Evolutionary conservation across 2,888 invertebrate species (phyloP), one percentile per base, ranked within the genome.

Genomic region (Cheilosia grossa): DNA sequence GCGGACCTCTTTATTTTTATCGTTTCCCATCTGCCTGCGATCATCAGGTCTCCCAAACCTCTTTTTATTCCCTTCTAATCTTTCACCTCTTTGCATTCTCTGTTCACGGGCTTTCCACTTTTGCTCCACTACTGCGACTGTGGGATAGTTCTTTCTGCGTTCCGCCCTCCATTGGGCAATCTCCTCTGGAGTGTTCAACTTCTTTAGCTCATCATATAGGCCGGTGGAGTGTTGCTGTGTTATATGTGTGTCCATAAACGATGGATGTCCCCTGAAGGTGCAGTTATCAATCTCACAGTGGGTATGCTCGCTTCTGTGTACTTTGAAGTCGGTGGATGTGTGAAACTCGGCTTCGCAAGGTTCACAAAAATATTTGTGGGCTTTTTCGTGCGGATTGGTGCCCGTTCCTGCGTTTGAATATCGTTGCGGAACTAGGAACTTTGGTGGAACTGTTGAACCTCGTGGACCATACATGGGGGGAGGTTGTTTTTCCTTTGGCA

Each of bases 221-320:
- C 97, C 98, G n/a, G 95, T 94, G 6, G 94, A 93, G 91, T 98
- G 98, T 92, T 97, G 96, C 93, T 96, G 95, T 90, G 94, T 93
- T 87, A 97, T 94, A 90, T 98, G 98, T 88, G 95, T 95, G 81
- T 95, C 95, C 15, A 98, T 94, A 2, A 97, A 93, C 90, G 95
- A 95, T 4, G 95, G 94, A 90, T 96, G 96, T 4, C 96, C 97
- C 77, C 94, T 93, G 92, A 96, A 97, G 42, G 93, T 93, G 90
- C 98, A 98, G 15, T 96, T 96, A 88, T 96, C 96, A 66, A 96
- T 94, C 64, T 95, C 95, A 90, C 98, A 98, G 91, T 94, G 93
- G 91, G 94, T 94, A 92, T 98, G 98, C 88, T 95, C 94, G n/a
- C 92, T 92, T 87, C 94, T 92, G 91, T 98, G 98, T 59, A 93